Evolutionary conservation across 2,888 invertebrate genomes (phyloP), one percentile per base, ranked within the genome.

Genomic region (Campoletis raptor): DNA sequence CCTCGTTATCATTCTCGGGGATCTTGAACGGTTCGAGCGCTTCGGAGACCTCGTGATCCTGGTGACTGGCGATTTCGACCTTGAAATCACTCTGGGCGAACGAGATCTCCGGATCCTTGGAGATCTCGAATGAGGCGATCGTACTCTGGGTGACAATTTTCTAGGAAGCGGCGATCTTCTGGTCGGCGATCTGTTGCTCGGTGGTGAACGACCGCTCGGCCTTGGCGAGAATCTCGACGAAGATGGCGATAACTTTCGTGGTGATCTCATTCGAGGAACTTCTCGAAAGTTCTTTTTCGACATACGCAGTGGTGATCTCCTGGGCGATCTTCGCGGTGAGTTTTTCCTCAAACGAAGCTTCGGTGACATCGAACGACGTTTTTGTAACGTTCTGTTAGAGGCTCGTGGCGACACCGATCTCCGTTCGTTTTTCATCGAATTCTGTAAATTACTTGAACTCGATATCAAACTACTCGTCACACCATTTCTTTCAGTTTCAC

Each of bases 201-300:
- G 81, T 24, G 86, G 81, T 21, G 85, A 83, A 42, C 89, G 91
- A 0, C 12, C 67, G 24, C 78, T 42, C 3, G 85, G 90, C 36
- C 79, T 69, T 0, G 90, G 90, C 21, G 91, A 91, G 30, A 92
- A 91, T 74, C 92, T 89, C n/a, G 90, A 89, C 37, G 93, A 93
- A 5, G 92, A 89, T 0, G 94, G 92, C 5, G 93, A 92, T 12
- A 92, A 92, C 83, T 93, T 94, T 61, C 88, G 67, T 21, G 94
- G 91, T 24, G 95, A 94, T 89, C 93, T 93, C 9, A 94, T 94
- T 66, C 94, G 89, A 12, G 94, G 89, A 6, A 93, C 93, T 83
- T 91, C 91, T 67, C 91, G 91, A 48, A 89, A 82, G 6, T 45
- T 80, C 73, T 90, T 89, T 61, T 88, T 90, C 8, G 67, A 67